Conservation (phyloP, 1,140 invertebrate species). For the Ephestia elutella region DNA sequence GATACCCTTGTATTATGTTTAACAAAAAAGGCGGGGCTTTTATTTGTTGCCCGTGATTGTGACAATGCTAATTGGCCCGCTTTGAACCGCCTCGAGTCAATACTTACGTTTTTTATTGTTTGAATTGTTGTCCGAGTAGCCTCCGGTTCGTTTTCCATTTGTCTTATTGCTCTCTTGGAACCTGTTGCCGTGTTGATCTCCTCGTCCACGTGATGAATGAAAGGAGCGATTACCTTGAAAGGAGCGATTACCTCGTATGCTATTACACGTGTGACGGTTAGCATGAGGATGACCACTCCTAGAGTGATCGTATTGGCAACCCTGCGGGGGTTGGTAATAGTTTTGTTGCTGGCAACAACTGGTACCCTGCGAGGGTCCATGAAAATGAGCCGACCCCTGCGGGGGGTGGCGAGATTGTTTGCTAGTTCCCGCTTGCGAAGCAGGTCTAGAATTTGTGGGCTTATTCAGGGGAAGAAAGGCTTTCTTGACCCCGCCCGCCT, state of each 20-base stretch:
- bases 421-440: constrained; percentile 8
- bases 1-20: neutral
- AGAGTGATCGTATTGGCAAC: constrained; percentile 2
- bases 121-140: neutral
- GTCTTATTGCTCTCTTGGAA: neutral
- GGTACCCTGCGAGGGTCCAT: constrained; percentile 16
- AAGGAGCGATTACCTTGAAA: too few species aligned
- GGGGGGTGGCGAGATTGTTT: constrained; percentile 8
- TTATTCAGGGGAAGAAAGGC: too few species aligned
- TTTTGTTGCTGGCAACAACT: neutral
- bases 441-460: neutral
- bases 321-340: constrained; percentile 10
- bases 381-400: too few species aligned
- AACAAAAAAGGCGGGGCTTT: neutral
- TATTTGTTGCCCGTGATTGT: neutral
- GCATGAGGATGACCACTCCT: too few species aligned
- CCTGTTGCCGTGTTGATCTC: neutral
- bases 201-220: too few species aligned
- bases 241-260: too few species aligned
- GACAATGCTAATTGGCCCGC: neutral
- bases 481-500: too few species aligned
- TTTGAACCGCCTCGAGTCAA: too few species aligned
- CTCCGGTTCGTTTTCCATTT: neutral
- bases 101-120: too few species aligned
- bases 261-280: too few species aligned